Evolutionary conservation across 1,140 invertebrate species (phyloP).

Genomic region (Trichomalopsis sarcophagae): DNA sequence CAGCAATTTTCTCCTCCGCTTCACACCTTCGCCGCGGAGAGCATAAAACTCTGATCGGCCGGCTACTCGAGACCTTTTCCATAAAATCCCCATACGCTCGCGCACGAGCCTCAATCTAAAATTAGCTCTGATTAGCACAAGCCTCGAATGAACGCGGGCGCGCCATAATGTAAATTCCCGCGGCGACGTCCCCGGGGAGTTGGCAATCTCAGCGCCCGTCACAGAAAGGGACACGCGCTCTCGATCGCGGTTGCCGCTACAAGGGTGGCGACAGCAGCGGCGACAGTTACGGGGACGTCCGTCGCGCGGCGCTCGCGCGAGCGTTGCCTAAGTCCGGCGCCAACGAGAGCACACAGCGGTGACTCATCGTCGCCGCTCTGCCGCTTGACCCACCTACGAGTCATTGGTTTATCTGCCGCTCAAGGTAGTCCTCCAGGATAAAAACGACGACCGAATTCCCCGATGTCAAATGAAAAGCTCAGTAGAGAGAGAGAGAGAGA

Average conservation of each 20-base stretch:
- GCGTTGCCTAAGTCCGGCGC: conserved; percentile 29
- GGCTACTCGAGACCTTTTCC: neutral
- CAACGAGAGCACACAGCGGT: neutral
- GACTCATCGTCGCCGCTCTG: conserved; percentile 7
- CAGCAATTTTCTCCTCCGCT: neutral
- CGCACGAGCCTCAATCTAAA: neutral
- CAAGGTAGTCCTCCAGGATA: conserved; percentile 32
- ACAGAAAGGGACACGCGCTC: neutral
- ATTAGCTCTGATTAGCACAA: conserved; percentile 6
- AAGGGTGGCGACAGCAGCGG: neutral
- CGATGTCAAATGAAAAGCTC: conserved; percentile 23
- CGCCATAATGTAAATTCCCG: neutral
- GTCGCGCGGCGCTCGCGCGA: too few relatives aligned
- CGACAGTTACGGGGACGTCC: neutral
- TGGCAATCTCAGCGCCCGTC: neutral
- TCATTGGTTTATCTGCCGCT: neutral
- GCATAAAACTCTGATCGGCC: neutral
- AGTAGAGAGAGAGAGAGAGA: neutral
- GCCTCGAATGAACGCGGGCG: neutral
- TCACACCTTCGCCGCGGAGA: neutral
- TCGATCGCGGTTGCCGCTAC: neutral
- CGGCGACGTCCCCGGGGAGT: neutral
- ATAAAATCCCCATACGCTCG: neutral
- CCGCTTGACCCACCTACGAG: conserved; percentile 37
- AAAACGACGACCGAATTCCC: conserved; percentile 17